Evolutionary conservation across 2,888 invertebrate genomes (phyloP), one percentile per base, ranked within the genome.

Genomic region (Clanis bilineata): DNA sequence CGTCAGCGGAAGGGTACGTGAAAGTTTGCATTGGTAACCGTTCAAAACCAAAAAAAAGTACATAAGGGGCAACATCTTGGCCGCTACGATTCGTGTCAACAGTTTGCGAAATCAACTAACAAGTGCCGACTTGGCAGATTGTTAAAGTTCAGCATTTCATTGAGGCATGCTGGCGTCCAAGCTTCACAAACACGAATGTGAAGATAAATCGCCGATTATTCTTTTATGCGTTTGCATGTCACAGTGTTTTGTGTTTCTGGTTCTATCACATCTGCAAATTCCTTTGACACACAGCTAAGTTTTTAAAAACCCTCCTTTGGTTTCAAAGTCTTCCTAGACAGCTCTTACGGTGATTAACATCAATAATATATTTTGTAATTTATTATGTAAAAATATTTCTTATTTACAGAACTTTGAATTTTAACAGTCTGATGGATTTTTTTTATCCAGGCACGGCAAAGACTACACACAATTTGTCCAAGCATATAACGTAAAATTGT

Each of bases 31-130:
- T 73, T 71, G 70, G 73, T 73, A 70, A 71, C 47, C 69, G 71
- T 78, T 75, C 71, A 72, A 72, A 64, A 76, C 76, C n/a, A n/a
- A 77, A 79, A 83, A 83, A 82, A 80, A 77, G 76, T 77, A 74
- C 77, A 80, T 70, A 76, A 79, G 74, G 60, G 70, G 71, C 71
- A 74, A 73, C 74, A 79, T 82, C 74, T 80, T 76, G 71, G 72
- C 62, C 64, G 67, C 70, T 66, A 69, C 64, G 68, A 77, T 73
- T 73, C 72, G 77, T 79, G 80, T 82, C 80, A 80, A 82, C 76
- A 59, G 71, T 47, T 80, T 72, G 76, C 74, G 66, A 85, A 85
- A 79, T 82, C 70, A 66, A 77, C 78, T 84, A 82, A 83, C 79
- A 76, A 85, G 77, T 77, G 70, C 69, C 73, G 73, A 75, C 68